A percentile compares a stretch with the other conserved stretches of the same genome.
Evolutionary conservation across 2,113 vertebrate species (phyloP).

Genomic region (Agapornis roseicollis): DNA sequence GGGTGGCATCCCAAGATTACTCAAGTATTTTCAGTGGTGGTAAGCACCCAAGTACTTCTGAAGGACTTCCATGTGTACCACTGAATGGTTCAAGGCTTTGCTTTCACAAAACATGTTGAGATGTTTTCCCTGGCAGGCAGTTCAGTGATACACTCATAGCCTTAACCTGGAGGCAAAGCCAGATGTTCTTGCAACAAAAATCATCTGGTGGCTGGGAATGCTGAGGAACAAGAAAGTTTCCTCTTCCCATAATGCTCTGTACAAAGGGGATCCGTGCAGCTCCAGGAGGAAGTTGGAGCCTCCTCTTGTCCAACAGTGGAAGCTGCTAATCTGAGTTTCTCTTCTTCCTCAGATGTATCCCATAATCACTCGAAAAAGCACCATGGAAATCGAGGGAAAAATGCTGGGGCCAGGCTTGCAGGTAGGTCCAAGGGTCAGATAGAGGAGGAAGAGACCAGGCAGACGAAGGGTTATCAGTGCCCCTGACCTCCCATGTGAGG

Average conservation of each 20-base stretch:
- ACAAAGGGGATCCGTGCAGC: background rate
- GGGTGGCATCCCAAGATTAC: background rate
- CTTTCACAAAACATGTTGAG: background rate
- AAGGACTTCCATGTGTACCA: background rate
- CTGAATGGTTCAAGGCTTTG: background rate
- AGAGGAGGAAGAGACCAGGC: background rate
- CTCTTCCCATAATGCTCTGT: background rate
- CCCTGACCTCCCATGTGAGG: background rate
- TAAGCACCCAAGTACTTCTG: background rate
- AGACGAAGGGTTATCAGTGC: background rate
- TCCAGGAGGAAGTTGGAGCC: background rate
- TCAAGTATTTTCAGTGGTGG: background rate
- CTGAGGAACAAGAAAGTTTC: background rate
- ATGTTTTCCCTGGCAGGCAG: background rate
- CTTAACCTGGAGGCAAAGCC: background rate
- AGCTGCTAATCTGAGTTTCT: background rate
- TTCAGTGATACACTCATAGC: background rate
- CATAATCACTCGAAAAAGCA: conserved; percentile 49
- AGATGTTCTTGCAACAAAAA: background rate
- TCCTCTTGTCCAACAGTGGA: background rate
- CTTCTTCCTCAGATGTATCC: conserved; percentile 1
- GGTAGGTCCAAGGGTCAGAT: conserved; percentile 16
- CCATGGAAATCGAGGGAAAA: conserved; percentile 45
- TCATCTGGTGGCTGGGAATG: background rate
- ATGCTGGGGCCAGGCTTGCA: conserved; percentile 22